Evolutionary conservation across 2,113 vertebrate species (phyloP).

Genomic region (Sylvilagus bachmani): DNA sequence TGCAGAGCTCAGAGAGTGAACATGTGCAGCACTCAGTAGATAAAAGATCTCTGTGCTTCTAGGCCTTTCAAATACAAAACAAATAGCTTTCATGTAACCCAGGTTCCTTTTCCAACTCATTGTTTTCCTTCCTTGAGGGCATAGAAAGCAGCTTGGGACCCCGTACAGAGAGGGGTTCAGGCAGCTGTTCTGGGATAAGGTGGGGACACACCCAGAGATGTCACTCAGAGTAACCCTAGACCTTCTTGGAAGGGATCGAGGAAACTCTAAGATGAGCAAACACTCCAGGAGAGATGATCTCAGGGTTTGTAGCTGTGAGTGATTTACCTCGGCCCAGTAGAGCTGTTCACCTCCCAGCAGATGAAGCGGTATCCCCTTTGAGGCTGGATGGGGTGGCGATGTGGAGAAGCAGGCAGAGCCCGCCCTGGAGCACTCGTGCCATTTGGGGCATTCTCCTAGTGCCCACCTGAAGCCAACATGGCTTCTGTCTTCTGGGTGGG

Average conservation of each 20-base stretch:
- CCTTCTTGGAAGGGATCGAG: not conserved
- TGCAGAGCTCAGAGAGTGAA: fast-evolving
- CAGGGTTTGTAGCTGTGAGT: not conserved
- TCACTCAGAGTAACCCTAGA: not conserved
- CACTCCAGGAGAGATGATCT: not conserved
- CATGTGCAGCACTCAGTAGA: fast-evolving
- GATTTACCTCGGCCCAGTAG: fast-evolving
- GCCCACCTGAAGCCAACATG: not conserved
- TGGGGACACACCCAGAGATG: not conserved
- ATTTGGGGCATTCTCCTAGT: not conserved
- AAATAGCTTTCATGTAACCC: not conserved
- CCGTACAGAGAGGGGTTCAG: fast-evolving
- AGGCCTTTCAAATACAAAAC: too few species aligned
- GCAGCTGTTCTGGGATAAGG: not conserved
- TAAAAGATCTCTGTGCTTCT: too few species aligned
- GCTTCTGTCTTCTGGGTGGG: not conserved
- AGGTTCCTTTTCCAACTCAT: not conserved
- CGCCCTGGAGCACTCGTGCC: fast-evolving
- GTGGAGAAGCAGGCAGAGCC: not conserved
- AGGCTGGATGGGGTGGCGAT: not conserved
- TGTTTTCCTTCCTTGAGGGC: not conserved
- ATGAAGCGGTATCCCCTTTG: fast-evolving
- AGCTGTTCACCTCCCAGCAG: not conserved
- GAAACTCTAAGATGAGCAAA: constrained; percentile 23
- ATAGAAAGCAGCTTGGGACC: not conserved